Conservation (phyloP, 2,113 vertebrate species). For the Phrynocephalus versicolor region DNA sequence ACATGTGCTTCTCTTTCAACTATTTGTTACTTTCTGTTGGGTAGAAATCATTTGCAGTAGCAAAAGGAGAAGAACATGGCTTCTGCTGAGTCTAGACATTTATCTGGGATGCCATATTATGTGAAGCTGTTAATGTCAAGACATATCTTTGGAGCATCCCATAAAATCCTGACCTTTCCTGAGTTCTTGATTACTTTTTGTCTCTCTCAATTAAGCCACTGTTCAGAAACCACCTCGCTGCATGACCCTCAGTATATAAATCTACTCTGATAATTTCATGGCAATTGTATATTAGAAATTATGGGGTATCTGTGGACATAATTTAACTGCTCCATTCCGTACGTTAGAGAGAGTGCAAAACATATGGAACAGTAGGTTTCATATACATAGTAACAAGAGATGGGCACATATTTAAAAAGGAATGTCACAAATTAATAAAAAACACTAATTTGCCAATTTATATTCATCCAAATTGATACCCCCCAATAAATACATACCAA, state of each 20-base stretch:
- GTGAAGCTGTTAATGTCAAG: slow-evolving; percentile 37
- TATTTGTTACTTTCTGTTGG: slow-evolving; percentile 4
- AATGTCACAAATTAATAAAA: too few species aligned
- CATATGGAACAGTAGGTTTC: slow-evolving; percentile 55
- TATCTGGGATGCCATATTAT: slow-evolving; percentile 7
- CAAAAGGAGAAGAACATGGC: slow-evolving; percentile 18
- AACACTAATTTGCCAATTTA: too few species aligned
- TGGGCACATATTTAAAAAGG: too few species aligned
- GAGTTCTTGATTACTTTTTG: slow-evolving; percentile 48
- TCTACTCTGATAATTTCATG: slow-evolving; percentile 61
- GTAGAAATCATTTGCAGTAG: neutral
- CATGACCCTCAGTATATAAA: slow-evolving; percentile 64
- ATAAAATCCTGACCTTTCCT: slow-evolving; percentile 58
- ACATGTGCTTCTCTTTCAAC: neutral
- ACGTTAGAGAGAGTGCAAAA: slow-evolving; percentile 60
- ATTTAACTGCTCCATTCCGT: slow-evolving; percentile 58
- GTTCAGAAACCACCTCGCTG: slow-evolving; percentile 60
- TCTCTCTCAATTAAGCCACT: slow-evolving; percentile 59
- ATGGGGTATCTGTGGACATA: slow-evolving; percentile 57
- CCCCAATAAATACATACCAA: too few species aligned
- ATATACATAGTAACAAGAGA: slow-evolving; percentile 53
- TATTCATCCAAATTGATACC: too few species aligned
- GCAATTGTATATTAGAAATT: slow-evolving; percentile 66
- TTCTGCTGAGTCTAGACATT: slow-evolving; percentile 49
- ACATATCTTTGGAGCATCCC: slow-evolving; percentile 38